Evolutionary conservation across 2,113 vertebrate genomes (phyloP).

Genomic region (Elachura formosa): DNA sequence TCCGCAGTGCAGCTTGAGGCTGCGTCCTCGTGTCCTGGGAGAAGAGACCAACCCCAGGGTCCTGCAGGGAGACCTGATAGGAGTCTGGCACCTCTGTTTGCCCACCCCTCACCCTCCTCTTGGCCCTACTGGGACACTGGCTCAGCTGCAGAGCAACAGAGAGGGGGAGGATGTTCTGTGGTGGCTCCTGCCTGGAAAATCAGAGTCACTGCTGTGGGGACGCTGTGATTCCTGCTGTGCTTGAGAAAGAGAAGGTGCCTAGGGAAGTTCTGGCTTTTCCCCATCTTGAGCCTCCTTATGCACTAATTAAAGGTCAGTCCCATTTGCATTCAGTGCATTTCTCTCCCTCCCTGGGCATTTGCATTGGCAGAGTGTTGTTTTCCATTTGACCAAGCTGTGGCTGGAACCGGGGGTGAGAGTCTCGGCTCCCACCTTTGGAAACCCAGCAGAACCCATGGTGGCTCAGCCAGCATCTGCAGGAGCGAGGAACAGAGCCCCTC

Average conservation of each 20-base stretch:
- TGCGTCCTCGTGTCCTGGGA: neutral
- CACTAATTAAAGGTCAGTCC: constrained; percentile 43
- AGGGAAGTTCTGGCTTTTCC: neutral
- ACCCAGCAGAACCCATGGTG: accelerated
- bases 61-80: accelerated
- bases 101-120: neutral
- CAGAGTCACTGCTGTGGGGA: neutral
- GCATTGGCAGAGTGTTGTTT: neutral
- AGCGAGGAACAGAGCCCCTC: neutral
- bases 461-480: neutral
- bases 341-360: neutral
- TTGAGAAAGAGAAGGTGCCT: neutral
- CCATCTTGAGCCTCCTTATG: neutral
- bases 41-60: neutral
- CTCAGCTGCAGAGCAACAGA: neutral
- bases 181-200: neutral
- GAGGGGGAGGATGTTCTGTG: neutral
- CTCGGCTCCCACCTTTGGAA: neutral
- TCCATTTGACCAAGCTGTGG: neutral
- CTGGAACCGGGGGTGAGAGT: neutral
- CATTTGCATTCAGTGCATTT: neutral
- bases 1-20: neutral
- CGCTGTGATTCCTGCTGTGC: neutral
- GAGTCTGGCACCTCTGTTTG: neutral
- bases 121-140: neutral